phyloP scores from a whole-genome alignment of 2,113 vertebrate species.

The Rhea pennata region DNA sequence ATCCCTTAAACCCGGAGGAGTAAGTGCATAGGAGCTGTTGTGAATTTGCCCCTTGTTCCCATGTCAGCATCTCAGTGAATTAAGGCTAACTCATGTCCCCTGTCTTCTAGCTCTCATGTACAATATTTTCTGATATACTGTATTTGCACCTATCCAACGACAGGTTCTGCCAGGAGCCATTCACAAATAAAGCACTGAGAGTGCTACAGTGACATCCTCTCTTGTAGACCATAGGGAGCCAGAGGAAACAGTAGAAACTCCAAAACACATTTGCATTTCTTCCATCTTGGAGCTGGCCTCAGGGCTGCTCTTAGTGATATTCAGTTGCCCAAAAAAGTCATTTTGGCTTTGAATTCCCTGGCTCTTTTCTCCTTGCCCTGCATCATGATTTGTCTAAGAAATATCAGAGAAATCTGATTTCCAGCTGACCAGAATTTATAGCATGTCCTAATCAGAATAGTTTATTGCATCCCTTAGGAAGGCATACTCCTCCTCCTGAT shows the following conservation, averaged over 20 bases:
- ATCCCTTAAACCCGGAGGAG: not conserved
- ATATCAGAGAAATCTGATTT: not conserved
- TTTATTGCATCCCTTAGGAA: not conserved
- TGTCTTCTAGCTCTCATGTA: not conserved
- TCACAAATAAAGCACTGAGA: not conserved
- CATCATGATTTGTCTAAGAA: not conserved
- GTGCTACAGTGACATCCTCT: not conserved
- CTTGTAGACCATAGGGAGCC: not conserved
- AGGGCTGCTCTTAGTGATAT: not conserved
- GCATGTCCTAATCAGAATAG: not conserved
- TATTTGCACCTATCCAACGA: not conserved
- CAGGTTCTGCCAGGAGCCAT: not conserved
- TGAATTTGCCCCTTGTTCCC: not conserved
- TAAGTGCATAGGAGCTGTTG: not conserved
- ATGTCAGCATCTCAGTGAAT: not conserved
- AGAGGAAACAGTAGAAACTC: not conserved
- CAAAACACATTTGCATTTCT: not conserved
- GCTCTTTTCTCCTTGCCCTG: not conserved
- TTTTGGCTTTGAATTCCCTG: not conserved
- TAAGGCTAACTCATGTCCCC: rapidly evolving
- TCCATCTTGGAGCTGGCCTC: not conserved
- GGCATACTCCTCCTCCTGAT: not conserved
- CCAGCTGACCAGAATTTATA: not conserved
- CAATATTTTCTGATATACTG: not conserved
- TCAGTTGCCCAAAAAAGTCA: not conserved